Conservation (phyloP, 2,113 vertebrate species). For the Nestor notabilis region DNA sequence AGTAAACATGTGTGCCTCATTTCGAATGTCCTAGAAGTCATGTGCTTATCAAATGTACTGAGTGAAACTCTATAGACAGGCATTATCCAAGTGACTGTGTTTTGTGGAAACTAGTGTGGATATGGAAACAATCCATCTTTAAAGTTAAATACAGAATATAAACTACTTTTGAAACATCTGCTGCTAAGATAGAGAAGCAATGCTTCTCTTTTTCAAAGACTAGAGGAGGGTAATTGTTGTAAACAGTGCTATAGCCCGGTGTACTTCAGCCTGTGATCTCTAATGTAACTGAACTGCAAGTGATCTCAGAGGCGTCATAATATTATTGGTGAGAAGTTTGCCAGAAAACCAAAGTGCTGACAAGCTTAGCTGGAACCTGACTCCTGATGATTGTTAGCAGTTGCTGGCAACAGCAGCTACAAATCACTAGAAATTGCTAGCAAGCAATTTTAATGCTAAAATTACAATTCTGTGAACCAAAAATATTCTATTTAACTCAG, state of each 20-base stretch:
- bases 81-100: neutral
- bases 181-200: neutral
- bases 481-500: neutral
- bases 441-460: neutral
- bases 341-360: conserved; percentile 33
- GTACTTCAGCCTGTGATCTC: neutral
- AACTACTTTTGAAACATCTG: neutral
- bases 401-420: neutral
- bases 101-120: neutral
- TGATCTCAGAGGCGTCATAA: neutral
- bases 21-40: neutral
- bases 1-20: neutral
- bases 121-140: neutral
- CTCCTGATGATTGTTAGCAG: conserved; percentile 16
- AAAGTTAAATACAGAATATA: neutral
- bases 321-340: neutral
- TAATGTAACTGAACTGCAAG: neutral
- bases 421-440: neutral
- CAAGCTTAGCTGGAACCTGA: neutral
- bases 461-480: neutral
- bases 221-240: neutral
- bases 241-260: neutral
- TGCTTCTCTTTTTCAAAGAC: neutral
- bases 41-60: neutral
- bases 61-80: neutral